Evolutionary conservation across 2,113 vertebrate species (phyloP).

Genomic region (Nothocercus nigrocapillus): DNA sequence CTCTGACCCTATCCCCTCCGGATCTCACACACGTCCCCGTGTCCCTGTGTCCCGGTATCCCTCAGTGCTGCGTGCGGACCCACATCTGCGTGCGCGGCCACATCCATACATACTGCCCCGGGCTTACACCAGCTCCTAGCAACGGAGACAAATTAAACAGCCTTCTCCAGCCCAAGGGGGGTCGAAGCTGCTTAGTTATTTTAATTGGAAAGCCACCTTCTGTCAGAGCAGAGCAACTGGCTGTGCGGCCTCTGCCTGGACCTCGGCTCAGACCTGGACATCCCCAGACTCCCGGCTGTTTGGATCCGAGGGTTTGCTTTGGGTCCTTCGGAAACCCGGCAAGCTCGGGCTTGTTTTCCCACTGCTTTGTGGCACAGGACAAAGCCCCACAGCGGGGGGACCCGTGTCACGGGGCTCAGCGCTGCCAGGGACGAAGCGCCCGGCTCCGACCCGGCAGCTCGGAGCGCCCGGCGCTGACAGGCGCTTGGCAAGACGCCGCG

Average conservation of each 20-base stretch:
- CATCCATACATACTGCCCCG: neutral
- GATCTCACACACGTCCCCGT: neutral
- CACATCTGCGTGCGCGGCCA: fast-evolving
- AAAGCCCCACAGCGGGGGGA: neutral
- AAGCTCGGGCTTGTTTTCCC: constrained; percentile 5
- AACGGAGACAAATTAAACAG: neutral
- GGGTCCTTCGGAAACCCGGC: neutral
- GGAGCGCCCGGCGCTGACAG: fast-evolving
- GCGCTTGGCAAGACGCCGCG: neutral
- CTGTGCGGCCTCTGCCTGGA: neutral
- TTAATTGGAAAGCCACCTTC: neutral
- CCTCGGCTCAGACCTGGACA: neutral
- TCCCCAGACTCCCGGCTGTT: neutral
- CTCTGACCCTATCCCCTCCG: neutral
- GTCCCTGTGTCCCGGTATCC: neutral
- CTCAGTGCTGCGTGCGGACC: fast-evolving
- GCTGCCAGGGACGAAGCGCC: neutral
- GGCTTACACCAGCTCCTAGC: neutral
- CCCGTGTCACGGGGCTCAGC: fast-evolving
- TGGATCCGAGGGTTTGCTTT: neutral
- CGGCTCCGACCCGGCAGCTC: too few species aligned
- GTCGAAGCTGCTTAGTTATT: neutral
- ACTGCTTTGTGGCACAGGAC: neutral
- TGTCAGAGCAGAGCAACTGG: neutral
- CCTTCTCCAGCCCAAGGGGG: neutral